Conservation (phyloP, 1,140 invertebrate genomes). For the Tetramorium simillimum region DNA sequence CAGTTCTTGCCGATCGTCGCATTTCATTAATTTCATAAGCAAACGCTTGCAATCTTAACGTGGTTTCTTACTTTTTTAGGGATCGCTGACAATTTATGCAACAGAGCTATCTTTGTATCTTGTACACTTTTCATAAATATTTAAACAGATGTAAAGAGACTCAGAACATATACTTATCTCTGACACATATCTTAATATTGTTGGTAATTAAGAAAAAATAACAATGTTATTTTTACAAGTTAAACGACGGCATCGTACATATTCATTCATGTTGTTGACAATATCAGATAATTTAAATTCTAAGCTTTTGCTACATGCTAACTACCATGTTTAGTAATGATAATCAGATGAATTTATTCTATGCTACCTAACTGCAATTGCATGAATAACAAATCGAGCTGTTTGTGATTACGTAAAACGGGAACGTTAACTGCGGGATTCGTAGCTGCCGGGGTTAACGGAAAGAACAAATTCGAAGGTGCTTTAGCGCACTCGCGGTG, state of each 20-base stretch:
- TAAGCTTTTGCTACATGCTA: not conserved
- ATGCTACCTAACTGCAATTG: not conserved
- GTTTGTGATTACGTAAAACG: not conserved
- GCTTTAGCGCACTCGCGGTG: no score
- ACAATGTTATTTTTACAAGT: constrained; percentile 9
- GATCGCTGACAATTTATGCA: not conserved
- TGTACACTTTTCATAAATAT: not conserved
- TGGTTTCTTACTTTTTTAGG: constrained; percentile 6
- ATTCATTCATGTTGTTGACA: constrained; percentile 4
- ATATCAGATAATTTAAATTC: constrained; percentile 2
- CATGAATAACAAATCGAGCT: not conserved
- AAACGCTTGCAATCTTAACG: constrained; percentile 58
- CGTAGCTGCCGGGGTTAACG: not conserved
- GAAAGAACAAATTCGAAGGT: constrained; percentile 1
- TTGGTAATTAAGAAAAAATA: not conserved
- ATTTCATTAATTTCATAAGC: constrained; percentile 74
- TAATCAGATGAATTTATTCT: not conserved
- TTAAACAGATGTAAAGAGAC: not conserved
- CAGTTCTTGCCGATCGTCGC: constrained; percentile 68
- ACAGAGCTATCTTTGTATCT: not conserved
- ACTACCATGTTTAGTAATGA: not conserved
- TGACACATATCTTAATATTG: not conserved
- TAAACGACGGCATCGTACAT: not conserved
- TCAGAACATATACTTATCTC: not conserved
- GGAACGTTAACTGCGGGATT: not conserved